These are phyloP conservation scores for Laspeyria flexula DNA, from an alignment of 2,888 invertebrate species.

Conservation along the genomic window DNA sequence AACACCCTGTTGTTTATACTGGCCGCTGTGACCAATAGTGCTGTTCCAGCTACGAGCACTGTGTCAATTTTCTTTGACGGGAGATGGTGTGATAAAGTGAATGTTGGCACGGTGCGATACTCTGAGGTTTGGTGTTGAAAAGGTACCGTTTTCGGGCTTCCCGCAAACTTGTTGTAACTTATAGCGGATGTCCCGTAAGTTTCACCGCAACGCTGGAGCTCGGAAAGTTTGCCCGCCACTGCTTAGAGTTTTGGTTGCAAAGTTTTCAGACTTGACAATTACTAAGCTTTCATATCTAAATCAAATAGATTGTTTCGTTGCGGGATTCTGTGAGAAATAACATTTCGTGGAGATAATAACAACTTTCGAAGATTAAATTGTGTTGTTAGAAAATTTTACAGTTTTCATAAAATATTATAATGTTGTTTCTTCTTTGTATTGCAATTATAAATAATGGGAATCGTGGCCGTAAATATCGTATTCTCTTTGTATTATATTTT, in stretches of 20 bases:
- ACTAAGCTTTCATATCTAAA: constrained; percentile 37
- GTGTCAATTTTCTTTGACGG: constrained; percentile 35
- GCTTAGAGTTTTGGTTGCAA: constrained; percentile 51
- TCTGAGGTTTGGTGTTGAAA: constrained; percentile 27
- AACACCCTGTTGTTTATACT: constrained; percentile 76
- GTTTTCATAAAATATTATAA: background rate
- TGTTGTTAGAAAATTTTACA: background rate
- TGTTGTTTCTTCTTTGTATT: background rate
- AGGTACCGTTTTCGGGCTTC: constrained; percentile 46
- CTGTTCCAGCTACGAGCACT: constrained; percentile 50
- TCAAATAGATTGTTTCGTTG: constrained; percentile 47
- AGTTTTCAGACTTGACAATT: constrained; percentile 53
- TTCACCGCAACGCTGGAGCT: constrained; percentile 67
- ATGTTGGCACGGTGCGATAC: constrained; percentile 25
- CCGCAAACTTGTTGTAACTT: constrained; percentile 63
- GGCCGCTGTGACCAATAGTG: constrained; percentile 55
- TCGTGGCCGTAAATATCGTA: no score
- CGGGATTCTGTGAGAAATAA: constrained; percentile 14
- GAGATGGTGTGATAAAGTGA: constrained; percentile 21
- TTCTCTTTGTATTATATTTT: no score
- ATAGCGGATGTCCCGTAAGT: constrained; percentile 68
- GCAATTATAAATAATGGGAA: no score
- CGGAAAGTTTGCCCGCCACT: constrained; percentile 47
- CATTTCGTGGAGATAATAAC: background rate
- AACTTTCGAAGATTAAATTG: background rate